phyloP scores from a whole-genome alignment of 30 jellyfish, hydroid and myxozoan genomes.

The Aurelia aurita region DNA sequence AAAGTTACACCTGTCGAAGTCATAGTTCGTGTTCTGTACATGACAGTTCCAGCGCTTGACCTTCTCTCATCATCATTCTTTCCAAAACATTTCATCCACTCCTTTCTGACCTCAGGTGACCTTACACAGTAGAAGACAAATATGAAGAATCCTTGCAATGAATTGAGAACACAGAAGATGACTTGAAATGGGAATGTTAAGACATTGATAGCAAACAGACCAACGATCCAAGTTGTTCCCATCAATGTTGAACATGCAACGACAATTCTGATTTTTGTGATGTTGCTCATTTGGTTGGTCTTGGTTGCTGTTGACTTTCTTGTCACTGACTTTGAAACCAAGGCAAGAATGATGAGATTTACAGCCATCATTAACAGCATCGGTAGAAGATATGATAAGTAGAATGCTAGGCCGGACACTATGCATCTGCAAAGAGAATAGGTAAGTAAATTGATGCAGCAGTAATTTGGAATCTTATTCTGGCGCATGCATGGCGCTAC shows the following conservation, averaged over 20 bases:
- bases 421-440: conserved; percentile 15
- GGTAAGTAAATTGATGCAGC: no score
- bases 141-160: conserved; percentile 57
- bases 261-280: conserved; percentile 39
- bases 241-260: conserved; percentile 39
- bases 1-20: no score
- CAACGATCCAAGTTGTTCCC: conserved; percentile 55
- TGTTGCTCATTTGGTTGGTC: conserved; percentile 1
- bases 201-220: conserved; percentile 33
- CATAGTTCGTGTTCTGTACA: no score
- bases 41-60: neutral
- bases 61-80: neutral
- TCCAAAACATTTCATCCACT: conserved; percentile 11
- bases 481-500: no score
- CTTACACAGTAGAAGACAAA: conserved; percentile 29
- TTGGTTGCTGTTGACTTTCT: neutral
- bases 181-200: conserved; percentile 16
- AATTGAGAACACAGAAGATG: conserved; percentile 34
- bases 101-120: conserved; percentile 26
- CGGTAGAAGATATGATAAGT: conserved; percentile 38
- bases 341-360: conserved; percentile 21
- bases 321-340: neutral
- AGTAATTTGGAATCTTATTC: no score
- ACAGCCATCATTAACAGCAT: neutral
- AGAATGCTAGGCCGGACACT: conserved; percentile 23